Percentiles rank a stretch among this genome's conserved stretches.
Evolutionary conservation across 2,113 vertebrate species (phyloP).

Genomic region (Engraulis encrasicolus): DNA sequence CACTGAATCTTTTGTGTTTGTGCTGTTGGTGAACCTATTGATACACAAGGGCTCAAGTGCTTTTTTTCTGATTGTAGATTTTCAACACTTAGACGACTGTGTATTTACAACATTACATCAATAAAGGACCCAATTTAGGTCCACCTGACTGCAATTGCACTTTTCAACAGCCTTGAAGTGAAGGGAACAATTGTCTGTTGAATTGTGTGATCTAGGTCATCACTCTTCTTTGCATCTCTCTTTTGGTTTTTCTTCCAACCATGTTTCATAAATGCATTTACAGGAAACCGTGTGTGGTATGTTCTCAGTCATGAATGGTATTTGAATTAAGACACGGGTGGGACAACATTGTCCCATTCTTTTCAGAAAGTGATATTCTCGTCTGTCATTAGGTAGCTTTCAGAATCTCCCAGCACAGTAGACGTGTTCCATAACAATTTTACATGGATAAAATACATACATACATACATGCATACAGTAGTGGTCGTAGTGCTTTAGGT

Average conservation of each 20-base stretch:
- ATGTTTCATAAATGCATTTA: conserved; percentile 14
- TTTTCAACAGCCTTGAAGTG: background rate
- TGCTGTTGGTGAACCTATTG: background rate
- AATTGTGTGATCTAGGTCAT: background rate
- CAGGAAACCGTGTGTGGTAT: background rate
- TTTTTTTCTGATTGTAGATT: conserved; percentile 72
- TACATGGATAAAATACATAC: conserved; percentile 40
- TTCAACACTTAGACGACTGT: conserved; percentile 61
- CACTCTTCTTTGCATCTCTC: background rate
- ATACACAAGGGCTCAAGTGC: conserved; percentile 51
- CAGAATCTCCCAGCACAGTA: conserved; percentile 76
- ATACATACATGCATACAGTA: conserved; percentile 49
- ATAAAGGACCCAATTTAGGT: conserved; percentile 61
- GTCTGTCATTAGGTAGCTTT: conserved; percentile 80
- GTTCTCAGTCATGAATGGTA: conserved; percentile 42
- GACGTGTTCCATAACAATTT: conserved; percentile 78
- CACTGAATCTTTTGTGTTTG: conserved; percentile 47
- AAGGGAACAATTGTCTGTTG: background rate
- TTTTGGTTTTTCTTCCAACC: conserved; percentile 12
- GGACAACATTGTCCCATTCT: conserved; percentile 55
- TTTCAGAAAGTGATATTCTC: conserved; percentile 66
- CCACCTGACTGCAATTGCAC: conserved; percentile 33
- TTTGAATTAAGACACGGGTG: conserved; percentile 55
- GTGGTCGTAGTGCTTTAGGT: conserved; percentile 81
- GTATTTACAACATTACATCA: conserved; percentile 57